phyloP scores from a whole-genome alignment of 2,797 vertebrate genomes.

The Scarus forsteni region DNA sequence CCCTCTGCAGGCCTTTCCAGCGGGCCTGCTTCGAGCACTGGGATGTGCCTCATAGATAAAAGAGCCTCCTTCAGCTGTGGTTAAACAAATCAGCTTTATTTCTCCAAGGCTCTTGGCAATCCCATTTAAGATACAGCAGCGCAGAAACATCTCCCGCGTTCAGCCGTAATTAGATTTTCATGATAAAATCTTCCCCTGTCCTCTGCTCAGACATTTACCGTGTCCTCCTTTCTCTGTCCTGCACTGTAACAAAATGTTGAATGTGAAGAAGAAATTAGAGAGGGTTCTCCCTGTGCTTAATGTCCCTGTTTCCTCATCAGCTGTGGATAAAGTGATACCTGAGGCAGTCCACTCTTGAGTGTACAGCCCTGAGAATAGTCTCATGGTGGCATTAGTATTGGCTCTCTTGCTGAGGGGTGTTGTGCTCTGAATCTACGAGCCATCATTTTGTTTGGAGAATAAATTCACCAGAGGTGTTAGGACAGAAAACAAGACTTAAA shows the following conservation, averaged over 20 bases:
- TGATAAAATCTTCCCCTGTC: constrained; percentile 40
- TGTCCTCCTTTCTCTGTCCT: background rate
- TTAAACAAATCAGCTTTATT: constrained; percentile 43
- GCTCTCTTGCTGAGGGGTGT: background rate
- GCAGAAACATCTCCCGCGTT: constrained; percentile 31
- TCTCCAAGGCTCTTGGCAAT: constrained; percentile 43
- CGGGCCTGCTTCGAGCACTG: background rate
- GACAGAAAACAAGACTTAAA: constrained; percentile 26
- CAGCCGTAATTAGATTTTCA: constrained; percentile 47
- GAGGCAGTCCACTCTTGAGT: background rate
- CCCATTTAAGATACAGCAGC: constrained; percentile 36
- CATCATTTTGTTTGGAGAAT: constrained; percentile 26
- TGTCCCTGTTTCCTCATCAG: constrained; percentile 4
- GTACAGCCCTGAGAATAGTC: constrained; percentile 21
- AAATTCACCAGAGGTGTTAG: constrained; percentile 4
- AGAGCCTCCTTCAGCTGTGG: constrained; percentile 52
- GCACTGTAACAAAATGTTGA: background rate
- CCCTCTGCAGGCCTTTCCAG: background rate
- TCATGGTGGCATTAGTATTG: constrained; percentile 25
- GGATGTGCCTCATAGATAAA: constrained; percentile 42
- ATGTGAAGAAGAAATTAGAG: background rate
- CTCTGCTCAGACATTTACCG: background rate
- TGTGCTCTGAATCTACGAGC: constrained; percentile 34
- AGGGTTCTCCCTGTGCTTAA: background rate
- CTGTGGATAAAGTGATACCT: background rate